Evolutionary conservation across 2,888 invertebrate genomes (phyloP), one percentile per base, ranked within the genome.

Genomic region (Brenthis daphne): DNA sequence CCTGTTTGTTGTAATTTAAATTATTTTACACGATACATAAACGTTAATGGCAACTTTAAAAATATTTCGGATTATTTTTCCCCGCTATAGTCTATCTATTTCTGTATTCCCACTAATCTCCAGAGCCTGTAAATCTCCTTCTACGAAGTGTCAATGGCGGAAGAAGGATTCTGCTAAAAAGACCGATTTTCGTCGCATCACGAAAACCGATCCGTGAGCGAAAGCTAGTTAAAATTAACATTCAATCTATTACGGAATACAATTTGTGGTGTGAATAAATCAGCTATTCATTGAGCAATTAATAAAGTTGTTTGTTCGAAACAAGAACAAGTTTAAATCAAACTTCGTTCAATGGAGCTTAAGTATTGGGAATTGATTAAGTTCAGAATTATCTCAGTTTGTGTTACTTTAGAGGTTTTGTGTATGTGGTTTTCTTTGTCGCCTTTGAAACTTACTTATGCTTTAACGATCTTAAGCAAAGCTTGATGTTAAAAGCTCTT

Each of bases 271-370:
- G 43, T 64, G 51, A 68, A 69, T 70, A 70, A 70, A 70, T 70
- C 58, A 65, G 65, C 54, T 54, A 48, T 70, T 67, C 65, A 64
- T 6, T 73, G 68, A 70, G 51, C 72, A 70, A 65, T 72, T 70
- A 65, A 68, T 68, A 61, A 70, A 73, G 68, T 73, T 56, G 56
- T 63, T 66, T 61, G 57, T 60, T 66, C 24, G 16, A 33, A 58
- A 60, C 48, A 72, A 72, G 65, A 72, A 70, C 57, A 72, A 70
- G 43, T 70, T 72, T 70, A 72, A 70, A 70, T 70, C 66, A 72
- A 70, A 65, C 58, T 54, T 55, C 48, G 57, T 58, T 70, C 54
- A 68, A 66, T 51, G 60, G 24, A 37, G 51, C 57, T 65, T 66
- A 43, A 70, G 54, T 68, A 66, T 64, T 68, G 65, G 50, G 57